Base-by-base conservation (phyloP, 2,113 vertebrate species). In the Poecile atricapillus region DNA sequence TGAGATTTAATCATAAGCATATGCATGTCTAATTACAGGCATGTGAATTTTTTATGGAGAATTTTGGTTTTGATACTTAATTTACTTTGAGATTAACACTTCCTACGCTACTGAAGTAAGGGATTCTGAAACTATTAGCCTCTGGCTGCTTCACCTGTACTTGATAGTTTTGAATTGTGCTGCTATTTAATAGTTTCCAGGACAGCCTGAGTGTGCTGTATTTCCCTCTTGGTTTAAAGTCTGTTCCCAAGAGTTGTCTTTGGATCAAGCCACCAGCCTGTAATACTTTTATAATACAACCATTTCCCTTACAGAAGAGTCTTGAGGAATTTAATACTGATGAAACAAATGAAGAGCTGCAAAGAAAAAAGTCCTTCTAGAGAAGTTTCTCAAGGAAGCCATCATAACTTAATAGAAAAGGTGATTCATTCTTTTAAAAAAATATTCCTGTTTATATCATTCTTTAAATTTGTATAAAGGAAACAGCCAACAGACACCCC, bases 161-260 rank as follows among this genome's bases (percentile, higher is more conserved):
- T 82, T 59, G 63, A 55, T 9, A n/a, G 37, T 77, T 95, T 35
- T 86, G 25, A 76, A 77, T n/a, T 90, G 85, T 59, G 71, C 67
- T 77, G 25, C 50, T 80, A 39, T 74, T 91, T 90, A 80, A 90
- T 1, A 5, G 53, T 22, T 85, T 53, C 87, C 89, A 94, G 70
- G 89, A 62, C 71, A 89, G 59, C 11, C 46, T 77, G 56, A 68
- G 21, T 12, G 35, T 64, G 37, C 59, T 91, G 37, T 10, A 81
- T 74, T 93, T 62, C 69, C 82, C 71, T 77, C 76, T 70, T 56
- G 71, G 68, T 91, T 94, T 74, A 90, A 88, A 35, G 71, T 67
- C 46, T 94, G 59, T 65, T 95, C 64, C 82, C 90, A 74, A 95
- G 89, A 37, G 71, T 13, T 95, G 90, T 92, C 88, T 95, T 75